These are phyloP conservation scores for Chelonus insularis DNA, from an alignment of 1,140 invertebrate genomes.

Conservation along the genomic window DNA sequence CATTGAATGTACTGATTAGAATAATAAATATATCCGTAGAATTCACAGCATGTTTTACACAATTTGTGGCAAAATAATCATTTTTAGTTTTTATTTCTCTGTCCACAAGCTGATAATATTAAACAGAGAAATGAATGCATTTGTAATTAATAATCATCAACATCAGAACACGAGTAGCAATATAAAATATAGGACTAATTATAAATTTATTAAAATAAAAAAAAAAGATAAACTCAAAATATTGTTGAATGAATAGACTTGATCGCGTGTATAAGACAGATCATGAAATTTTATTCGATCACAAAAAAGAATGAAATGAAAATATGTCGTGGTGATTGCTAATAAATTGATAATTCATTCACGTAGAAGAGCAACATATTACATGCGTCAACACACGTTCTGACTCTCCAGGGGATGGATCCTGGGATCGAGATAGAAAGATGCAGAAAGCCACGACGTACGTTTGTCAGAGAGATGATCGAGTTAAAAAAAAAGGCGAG, in stretches of 20 bases:
- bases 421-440: slow-evolving; percentile 18
- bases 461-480: slow-evolving; percentile 12
- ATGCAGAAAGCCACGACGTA: slow-evolving; percentile 12
- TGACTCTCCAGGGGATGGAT: neutral
- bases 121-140: too few species aligned
- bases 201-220: neutral
- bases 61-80: too few species aligned
- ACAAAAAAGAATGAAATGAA: neutral
- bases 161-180: too few species aligned
- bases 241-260: neutral
- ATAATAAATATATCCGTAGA: too few species aligned
- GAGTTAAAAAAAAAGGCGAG: slow-evolving; percentile 21
- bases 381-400: slow-evolving; percentile 47
- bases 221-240: neutral
- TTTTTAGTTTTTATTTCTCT: too few species aligned
- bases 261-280: slow-evolving; percentile 1
- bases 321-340: slow-evolving; percentile 30
- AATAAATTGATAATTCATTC: slow-evolving; percentile 54
- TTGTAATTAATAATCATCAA: too few species aligned
- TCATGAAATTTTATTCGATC: neutral
- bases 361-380: slow-evolving; percentile 47
- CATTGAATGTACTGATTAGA: too few species aligned
- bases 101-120: too few species aligned
- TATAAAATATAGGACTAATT: too few species aligned
- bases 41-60: too few species aligned